Evolutionary conservation across 2,113 vertebrate genomes (phyloP), one percentile per base, ranked within the genome.

Genomic region (Marcusenius ussheri): DNA sequence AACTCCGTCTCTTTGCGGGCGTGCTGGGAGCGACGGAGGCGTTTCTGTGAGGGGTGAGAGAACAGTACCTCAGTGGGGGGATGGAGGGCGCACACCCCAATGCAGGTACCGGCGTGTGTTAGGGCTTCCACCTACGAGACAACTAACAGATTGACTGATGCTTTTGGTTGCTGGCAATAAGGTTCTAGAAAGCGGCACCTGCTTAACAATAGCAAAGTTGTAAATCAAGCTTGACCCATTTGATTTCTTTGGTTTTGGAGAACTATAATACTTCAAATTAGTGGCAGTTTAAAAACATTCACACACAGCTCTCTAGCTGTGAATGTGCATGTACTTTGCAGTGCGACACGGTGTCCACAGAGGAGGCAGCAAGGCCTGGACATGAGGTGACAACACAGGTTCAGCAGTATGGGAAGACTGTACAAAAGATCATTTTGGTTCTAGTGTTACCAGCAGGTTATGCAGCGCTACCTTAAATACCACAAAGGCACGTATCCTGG

Each of bases 1-100:
- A 97, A 97, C 62, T 97, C 96, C 0, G 97, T 97, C 91, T 97
- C 97, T 92, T 97, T 97, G 0, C 96, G 95, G 0, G 97, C 97
- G 0, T 97, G 97, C 3, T 97, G 96, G 0, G 96, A 97, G 56
- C 97, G 94, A 91, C 96, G 93, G 31, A 97, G 93, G 21, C 94
- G 95, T 92, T 97, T 97, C 97, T 97, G 92, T 39, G 89, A 50
- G 89, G 88, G 42, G 1, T 31, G 85, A 89, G 27, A 31, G 31
- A 39, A 53, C 27, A 87, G 50, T 3, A n/a, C n/a, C 49, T 11
- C 7, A 39, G 39, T 50, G 13, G 3, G 62, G 1, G n/a, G 39
- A 35, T 27, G 27, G 50, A 19, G n/a, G 6, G 3, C 62, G 0
- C 2, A 1, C 58, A 3, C 39, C 13, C n/a, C 10, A 46, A 3